Evolutionary conservation across 2,113 vertebrate species (phyloP).

Genomic region (Diphyllodes magnificus): DNA sequence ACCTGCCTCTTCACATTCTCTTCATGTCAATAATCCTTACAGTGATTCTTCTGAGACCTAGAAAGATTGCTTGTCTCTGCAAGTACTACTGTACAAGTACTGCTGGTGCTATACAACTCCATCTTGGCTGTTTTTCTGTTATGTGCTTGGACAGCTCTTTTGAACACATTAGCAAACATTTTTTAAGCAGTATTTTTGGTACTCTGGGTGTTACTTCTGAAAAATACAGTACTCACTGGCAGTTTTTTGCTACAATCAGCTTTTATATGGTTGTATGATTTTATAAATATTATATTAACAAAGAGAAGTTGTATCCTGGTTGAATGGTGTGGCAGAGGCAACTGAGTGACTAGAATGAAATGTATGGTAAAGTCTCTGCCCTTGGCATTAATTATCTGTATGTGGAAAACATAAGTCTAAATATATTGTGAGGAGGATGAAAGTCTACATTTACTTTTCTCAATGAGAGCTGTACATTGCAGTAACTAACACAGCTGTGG

Average conservation of each 20-base stretch:
- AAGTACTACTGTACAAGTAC: background rate
- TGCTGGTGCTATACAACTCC: background rate
- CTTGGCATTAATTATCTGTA: background rate
- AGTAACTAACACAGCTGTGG: background rate
- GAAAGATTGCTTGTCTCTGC: background rate
- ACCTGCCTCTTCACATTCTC: background rate
- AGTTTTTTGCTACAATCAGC: background rate
- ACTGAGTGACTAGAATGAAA: background rate
- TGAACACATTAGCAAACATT: background rate
- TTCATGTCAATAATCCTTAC: background rate
- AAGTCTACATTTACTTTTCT: background rate
- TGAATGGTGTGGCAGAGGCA: background rate
- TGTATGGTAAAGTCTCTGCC: background rate
- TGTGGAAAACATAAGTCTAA: background rate
- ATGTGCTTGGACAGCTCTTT: background rate
- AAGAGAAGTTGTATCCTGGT: background rate
- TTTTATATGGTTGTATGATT: background rate
- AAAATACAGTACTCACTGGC: background rate
- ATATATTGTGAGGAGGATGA: background rate
- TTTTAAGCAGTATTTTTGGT: background rate
- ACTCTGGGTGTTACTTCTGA: background rate
- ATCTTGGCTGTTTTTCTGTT: background rate
- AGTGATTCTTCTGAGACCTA: background rate
- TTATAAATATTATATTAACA: background rate
- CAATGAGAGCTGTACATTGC: background rate